These are phyloP conservation scores for Tachysurus vachellii DNA, from an alignment of 2,113 vertebrate species.

Conservation along the genomic window DNA sequence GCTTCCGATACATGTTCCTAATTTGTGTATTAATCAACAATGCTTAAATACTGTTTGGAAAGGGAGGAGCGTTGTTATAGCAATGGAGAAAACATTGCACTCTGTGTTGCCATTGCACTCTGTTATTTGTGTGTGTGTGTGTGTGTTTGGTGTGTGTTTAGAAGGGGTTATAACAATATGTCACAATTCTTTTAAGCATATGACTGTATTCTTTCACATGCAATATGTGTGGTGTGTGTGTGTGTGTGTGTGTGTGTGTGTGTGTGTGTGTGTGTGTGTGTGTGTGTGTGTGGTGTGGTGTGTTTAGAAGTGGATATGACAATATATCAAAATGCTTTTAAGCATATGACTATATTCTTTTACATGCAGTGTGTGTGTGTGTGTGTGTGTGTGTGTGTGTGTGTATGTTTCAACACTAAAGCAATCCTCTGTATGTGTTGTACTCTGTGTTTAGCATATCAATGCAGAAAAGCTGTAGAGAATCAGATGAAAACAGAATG, in stretches of 20 bases:
- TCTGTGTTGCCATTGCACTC: slow-evolving; percentile 47
- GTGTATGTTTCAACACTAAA: slow-evolving; percentile 35
- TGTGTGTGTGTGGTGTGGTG: neutral
- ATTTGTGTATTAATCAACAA: neutral
- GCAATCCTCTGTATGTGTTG: slow-evolving; percentile 23
- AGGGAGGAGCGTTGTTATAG: neutral
- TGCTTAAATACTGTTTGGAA: slow-evolving; percentile 11
- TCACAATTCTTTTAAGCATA: neutral
- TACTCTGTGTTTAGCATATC: slow-evolving; percentile 71
- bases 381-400: slow-evolving; percentile 19
- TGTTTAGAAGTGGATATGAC: neutral
- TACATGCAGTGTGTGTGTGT: neutral
- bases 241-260: neutral
- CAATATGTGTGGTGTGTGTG: neutral
- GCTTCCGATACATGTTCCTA: neutral
- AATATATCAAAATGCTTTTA: slow-evolving; percentile 12
- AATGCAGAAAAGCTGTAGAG: slow-evolving; percentile 58
- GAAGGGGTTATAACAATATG: slow-evolving; percentile 16
- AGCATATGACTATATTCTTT: neutral
- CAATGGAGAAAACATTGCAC: slow-evolving; percentile 35
- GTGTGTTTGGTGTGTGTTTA: neutral
- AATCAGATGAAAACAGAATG: slow-evolving; percentile 61
- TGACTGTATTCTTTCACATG: neutral
- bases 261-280: slow-evolving; percentile 7
- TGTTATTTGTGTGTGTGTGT: slow-evolving; percentile 2